A percentile compares a stretch with the other conserved stretches of the same genome.
Conservation (phyloP, 2,888 invertebrate genomes). For the Netelia melanura region DNA sequence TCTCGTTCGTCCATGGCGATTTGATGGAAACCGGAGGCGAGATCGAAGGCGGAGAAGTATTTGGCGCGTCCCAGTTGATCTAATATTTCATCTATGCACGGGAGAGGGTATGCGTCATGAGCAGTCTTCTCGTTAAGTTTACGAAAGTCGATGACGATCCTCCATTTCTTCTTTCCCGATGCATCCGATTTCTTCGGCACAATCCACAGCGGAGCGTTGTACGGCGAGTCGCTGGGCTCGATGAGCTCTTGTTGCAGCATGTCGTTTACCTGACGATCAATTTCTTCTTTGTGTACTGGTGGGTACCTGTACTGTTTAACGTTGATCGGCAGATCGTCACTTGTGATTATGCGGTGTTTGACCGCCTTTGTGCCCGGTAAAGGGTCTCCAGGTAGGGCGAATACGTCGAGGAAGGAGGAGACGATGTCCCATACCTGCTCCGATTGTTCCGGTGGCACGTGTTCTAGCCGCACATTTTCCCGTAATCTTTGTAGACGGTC, state of each 20-base stretch:
- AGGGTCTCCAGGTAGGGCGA: constrained; percentile 7
- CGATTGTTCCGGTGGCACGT: constrained; percentile 1
- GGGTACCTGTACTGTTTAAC: constrained; percentile 4
- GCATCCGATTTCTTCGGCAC: too few relatives aligned
- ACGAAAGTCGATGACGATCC: too few relatives aligned
- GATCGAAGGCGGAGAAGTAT: constrained; percentile 12
- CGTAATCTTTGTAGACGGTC: background rate
- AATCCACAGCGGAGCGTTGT: too few relatives aligned
- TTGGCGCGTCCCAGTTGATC: constrained; percentile 27
- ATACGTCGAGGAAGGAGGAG: constrained; percentile 1
- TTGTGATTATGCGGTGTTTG: constrained; percentile 6
- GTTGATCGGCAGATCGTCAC: constrained; percentile 5
- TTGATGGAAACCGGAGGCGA: constrained; percentile 9
- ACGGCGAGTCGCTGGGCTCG: too few relatives aligned
- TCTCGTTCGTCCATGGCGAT: background rate
- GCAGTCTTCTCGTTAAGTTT: background rate
- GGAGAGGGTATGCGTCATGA: background rate
- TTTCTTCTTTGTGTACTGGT: background rate
- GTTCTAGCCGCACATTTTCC: constrained; percentile 11
- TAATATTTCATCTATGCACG: constrained; percentile 11
- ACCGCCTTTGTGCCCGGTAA: constrained; percentile 32
- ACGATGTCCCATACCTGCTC: background rate
- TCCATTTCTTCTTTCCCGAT: too few relatives aligned
- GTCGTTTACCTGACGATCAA: too few relatives aligned
- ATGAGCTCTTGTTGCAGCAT: too few relatives aligned